Evolutionary conservation across 2,888 invertebrate genomes (phyloP).

Genomic region (Hofmannophila pseudospretella): DNA sequence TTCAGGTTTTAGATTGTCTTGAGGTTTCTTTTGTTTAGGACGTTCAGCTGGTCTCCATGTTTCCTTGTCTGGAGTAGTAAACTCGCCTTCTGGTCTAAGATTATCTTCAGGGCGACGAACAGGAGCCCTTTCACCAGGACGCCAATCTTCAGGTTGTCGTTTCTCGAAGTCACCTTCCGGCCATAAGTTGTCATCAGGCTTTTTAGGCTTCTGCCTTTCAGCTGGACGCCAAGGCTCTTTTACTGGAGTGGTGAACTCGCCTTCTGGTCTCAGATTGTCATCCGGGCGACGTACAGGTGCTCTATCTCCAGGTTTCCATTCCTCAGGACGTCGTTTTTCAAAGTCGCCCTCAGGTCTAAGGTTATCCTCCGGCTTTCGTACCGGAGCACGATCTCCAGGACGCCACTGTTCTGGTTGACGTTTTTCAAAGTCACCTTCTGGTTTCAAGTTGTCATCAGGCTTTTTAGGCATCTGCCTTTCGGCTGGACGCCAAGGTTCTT

Average conservation of each 20-base stretch:
- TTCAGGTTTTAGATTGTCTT: constrained; percentile 74
- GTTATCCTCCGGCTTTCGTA: constrained; percentile 19
- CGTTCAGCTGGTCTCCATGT: constrained; percentile 72
- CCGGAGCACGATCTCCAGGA: constrained; percentile 26
- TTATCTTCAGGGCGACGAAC: constrained; percentile 69
- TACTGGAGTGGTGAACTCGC: constrained; percentile 60
- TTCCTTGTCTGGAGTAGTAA: constrained; percentile 45
- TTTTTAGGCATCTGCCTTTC: constrained; percentile 22
- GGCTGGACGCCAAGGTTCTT: constrained; percentile 61
- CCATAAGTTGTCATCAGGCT: constrained; percentile 68
- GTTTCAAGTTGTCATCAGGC: constrained; percentile 55
- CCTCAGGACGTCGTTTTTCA: constrained; percentile 33
- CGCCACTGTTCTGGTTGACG: constrained; percentile 35
- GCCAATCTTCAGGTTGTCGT: constrained; percentile 42
- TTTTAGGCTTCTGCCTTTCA: constrained; percentile 65
- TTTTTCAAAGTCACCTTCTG: constrained; percentile 70
- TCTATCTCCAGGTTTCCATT: constrained; percentile 53
- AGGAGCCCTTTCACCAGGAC: constrained; percentile 63
- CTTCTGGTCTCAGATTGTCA: constrained; percentile 72
- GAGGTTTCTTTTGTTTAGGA: constrained; percentile 59
- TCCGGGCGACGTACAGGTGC: constrained; percentile 62
- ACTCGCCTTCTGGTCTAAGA: constrained; percentile 68
- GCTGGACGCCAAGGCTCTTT: constrained; percentile 65
- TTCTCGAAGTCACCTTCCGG: constrained; percentile 47
- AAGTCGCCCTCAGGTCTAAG: constrained; percentile 73